Base-by-base conservation (phyloP, 2,113 vertebrate genomes). In the Pangasianodon hypophthalmus region DNA sequence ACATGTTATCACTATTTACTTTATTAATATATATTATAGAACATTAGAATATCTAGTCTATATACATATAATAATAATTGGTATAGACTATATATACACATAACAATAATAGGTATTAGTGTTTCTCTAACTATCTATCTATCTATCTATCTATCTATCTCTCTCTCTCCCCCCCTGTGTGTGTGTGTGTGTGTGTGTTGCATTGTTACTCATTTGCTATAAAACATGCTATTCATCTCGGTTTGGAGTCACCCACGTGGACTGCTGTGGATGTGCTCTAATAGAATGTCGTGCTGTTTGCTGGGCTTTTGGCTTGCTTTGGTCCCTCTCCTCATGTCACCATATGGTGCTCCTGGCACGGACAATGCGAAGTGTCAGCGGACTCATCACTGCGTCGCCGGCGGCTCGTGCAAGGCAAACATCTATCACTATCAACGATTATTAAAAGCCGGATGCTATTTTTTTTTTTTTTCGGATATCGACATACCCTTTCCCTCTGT, bases 311-410 rank as follows among this genome's bases (percentile, higher is more conserved):
- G 91, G 89, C 90, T 91, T 48, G 50, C 73, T 90, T 89, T 93
- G 92, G 94, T 96, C 95, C 95, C 94, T 93, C 93, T 94, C 95
- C 94, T 94, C 93, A 93, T 95, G 94, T 96, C 95, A 95, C 96
- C 95, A 96, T 96, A 96, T 96, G 96, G 94, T 95, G 85, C 92
- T 93, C 92, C 91, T 96, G 95, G 94, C 95, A 96, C 91, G 88
- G 77, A 92, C 92, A 92, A 90, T 91, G 91, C 88, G 77, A 86
- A 71, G 67, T 86, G 89, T 80, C 89, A 44, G n/a, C 29, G 71
- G 88, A 81, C 86, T 84, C 75, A 86, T 80, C 86, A 88, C 90
- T 89, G 50, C 90, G 88, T 87, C 81, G 60, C 79, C 85, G 88
- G 87, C 71, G 88, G 86, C 86, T 93, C 88, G 82, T 89, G 90